A percentile compares a stretch with the other conserved stretches of the same genome.
Evolutionary conservation across 2,797 vertebrate genomes (phyloP).

Genomic region (Buphagus erythrorhynchus): DNA sequence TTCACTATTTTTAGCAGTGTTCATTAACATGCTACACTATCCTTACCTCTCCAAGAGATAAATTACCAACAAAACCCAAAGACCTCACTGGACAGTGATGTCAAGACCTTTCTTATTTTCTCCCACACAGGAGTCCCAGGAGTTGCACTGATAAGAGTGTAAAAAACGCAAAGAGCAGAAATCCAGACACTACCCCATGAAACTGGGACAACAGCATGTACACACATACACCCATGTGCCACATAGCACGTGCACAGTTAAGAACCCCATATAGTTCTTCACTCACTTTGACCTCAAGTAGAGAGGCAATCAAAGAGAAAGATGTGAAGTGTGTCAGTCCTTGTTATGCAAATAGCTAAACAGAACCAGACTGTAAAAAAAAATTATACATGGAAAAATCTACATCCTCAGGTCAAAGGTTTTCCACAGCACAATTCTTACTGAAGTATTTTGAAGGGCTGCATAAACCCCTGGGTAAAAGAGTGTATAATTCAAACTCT

Average conservation of each 20-base stretch:
- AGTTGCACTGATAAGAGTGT: not conserved
- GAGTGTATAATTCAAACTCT: constrained; percentile 33
- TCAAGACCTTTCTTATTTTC: not conserved
- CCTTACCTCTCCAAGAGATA: not conserved
- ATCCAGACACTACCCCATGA: not conserved
- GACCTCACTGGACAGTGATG: not conserved
- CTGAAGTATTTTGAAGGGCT: not conserved
- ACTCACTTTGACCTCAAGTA: not conserved
- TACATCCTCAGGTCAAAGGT: constrained; percentile 35
- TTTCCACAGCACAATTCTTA: constrained; percentile 13
- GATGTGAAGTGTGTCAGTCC: not conserved
- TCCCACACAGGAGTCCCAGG: not conserved
- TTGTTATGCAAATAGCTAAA: constrained; percentile 43
- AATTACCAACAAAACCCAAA: not conserved
- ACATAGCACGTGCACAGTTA: not conserved
- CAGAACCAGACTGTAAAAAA: not conserved
- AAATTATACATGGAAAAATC: constrained; percentile 18
- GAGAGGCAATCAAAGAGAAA: not conserved
- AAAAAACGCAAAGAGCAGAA: not conserved
- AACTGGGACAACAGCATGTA: not conserved
- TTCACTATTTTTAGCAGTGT: not conserved
- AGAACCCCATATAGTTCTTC: not conserved
- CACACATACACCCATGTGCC: fast-evolving
- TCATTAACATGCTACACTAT: not conserved
- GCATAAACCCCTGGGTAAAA: constrained; percentile 35